Conservation (phyloP, 2,888 invertebrate species). For the Diaprepes abbreviatus region DNA sequence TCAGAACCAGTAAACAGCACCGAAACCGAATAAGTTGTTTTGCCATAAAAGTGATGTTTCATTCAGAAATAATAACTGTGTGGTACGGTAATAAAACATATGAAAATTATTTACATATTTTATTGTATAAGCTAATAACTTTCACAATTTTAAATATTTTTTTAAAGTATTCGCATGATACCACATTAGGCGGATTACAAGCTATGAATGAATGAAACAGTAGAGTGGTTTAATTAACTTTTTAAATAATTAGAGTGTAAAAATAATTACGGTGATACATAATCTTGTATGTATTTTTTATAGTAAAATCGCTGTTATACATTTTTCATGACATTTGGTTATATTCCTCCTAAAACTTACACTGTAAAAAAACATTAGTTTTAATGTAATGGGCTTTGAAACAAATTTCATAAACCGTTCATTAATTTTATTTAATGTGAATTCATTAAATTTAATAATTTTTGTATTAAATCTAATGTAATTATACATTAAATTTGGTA, state of each 20-base stretch:
- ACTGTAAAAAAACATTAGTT: too few species aligned
- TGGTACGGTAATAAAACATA: background rate
- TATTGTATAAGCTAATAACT: background rate
- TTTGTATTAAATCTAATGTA: too few species aligned
- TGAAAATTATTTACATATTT: background rate
- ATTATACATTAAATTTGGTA: too few species aligned
- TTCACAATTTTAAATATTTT: background rate
- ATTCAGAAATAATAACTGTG: background rate
- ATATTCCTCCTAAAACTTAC: too few species aligned
- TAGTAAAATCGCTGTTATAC: too few species aligned
- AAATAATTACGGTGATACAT: too few species aligned
- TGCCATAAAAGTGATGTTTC: background rate
- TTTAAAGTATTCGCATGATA: background rate
- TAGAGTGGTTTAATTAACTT: background rate
- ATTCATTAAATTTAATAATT: too few species aligned
- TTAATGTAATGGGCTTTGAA: too few species aligned
- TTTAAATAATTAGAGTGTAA: background rate
- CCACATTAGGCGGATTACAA: background rate
- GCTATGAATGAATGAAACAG: background rate
- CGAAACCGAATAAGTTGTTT: background rate
- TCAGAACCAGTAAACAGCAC: background rate
- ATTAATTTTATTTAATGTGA: too few species aligned
- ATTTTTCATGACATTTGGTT: too few species aligned
- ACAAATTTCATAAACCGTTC: too few species aligned
- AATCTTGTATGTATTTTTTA: too few species aligned